Base-by-base conservation (phyloP, 1,140 invertebrate species). In the Drosophila guanche region DNA sequence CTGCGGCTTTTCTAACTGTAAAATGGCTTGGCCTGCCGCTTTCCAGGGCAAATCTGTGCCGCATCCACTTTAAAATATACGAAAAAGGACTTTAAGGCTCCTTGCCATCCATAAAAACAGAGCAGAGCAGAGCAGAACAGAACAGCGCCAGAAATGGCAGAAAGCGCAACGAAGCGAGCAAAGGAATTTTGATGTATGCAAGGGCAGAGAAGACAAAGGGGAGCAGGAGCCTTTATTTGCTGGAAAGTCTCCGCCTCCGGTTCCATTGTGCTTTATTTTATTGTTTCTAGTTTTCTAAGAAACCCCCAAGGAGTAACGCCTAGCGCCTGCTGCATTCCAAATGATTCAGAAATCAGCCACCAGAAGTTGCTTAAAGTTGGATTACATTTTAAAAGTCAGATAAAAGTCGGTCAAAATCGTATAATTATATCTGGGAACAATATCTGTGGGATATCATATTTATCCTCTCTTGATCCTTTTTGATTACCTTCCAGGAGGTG, bases 1-100 rank as follows among this genome's bases (percentile, higher is more conserved):
- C 58, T 46, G 53, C 81, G 80, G 63, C 77, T 58, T 58, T 85
- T 80, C 62, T 37, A 46, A 59, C 72, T 61, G 80, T 76, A 66
- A 80, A 76, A 80, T 76, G 67, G 41, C 45, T 40, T 50, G 37
- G 43, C 8, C 5, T 5, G 20, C 12, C 23, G 23, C 41, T 45
- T 42, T 16, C 20, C 42, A 45, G 33, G 33, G 33, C 45, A 56
- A 68, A 68, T 68, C 65, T 48, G 33, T 47, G 65, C 61, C 61
- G 65, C 27, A 29, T 16, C 29, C 29, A n/a, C 46, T 66, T 66
- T 43, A 66, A 66, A 33, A 63, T 40, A 20, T 61, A n/a, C 54
- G 53, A 43, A 52, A 63, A 68, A 68, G 48, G n/a, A 42, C 60
- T 74, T 74, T 45, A 74, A 74, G 52, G 59, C 62, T 29, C 23